Percentiles rank a stretch among this genome's conserved stretches.
Evolutionary conservation across 1,140 invertebrate species (phyloP).

Genomic region (Aphaenogaster rudis): DNA sequence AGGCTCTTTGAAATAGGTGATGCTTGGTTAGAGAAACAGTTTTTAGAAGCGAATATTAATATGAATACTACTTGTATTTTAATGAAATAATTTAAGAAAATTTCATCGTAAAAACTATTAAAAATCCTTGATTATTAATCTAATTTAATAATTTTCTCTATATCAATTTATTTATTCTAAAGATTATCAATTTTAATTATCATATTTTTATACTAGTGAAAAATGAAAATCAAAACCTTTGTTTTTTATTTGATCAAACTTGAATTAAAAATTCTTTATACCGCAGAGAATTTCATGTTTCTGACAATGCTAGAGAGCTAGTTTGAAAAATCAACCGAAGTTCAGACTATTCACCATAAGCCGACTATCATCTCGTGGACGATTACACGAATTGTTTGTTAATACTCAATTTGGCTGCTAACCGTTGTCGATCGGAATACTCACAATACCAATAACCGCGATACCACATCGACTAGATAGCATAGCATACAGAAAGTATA

Average conservation of each 20-base stretch:
- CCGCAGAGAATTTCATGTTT: not conserved
- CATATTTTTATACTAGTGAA: not conserved
- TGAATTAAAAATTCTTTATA: constrained; percentile 2
- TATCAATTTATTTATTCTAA: not conserved
- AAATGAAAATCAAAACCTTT: not conserved
- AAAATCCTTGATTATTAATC: not conserved
- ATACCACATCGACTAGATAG: constrained; percentile 64
- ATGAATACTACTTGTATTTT: not conserved
- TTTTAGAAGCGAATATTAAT: not conserved
- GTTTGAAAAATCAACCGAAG: constrained; percentile 30
- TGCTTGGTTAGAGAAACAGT: not conserved
- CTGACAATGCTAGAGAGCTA: not conserved
- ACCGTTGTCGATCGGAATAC: constrained; percentile 50
- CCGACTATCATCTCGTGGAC: constrained; percentile 29
- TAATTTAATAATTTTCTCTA: not conserved
- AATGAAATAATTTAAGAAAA: not conserved
- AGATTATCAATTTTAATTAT: not conserved
- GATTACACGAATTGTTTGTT: constrained; percentile 71
- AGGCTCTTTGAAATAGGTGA: not conserved
- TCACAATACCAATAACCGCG: constrained; percentile 69
- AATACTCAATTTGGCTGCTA: constrained; percentile 68
- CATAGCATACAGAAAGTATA: constrained; percentile 51
- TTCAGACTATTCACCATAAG: constrained; percentile 39
- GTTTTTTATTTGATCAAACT: not conserved
- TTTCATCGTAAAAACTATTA: not conserved